Base-by-base conservation (phyloP, 2,113 vertebrate genomes). In the Podarcis raffonei region DNA sequence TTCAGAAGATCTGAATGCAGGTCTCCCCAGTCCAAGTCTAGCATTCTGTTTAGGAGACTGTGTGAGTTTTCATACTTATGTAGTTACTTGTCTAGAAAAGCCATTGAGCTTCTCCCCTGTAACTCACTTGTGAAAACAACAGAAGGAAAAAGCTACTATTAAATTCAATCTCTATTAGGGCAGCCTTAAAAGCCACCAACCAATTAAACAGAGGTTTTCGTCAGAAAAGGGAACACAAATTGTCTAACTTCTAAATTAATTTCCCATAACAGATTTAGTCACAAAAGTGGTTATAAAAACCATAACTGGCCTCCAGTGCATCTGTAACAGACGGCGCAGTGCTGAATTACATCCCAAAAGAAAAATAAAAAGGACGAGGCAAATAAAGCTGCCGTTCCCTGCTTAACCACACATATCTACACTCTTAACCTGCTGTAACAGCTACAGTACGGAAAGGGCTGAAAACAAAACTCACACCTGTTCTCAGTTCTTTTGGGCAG, bases 181-280 rank as follows among this genome's bases (percentile, higher is more conserved):
- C 85, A 85, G 48, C 86, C 91, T 92, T 88, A 65, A 94, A 74
- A 39, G 81, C 35, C 78, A 78, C 75, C 66, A 80, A 71, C 20
- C 69, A 89, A 86, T 83, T 81, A 90, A 48, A 89, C 32, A n/a
- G 2, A 83, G 80, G n/a, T 84, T 93, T 53, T 84, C 74, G 77
- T 27, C 25, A 89, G 72, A 87, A 92, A 93, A 5, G 87, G 65
- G 1, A 91, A 83, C 68, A 94, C 87, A 93, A 88, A 89, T 65
- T 79, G 69, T 83, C 89, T 87, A 83, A 90, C 88, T 92, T 87
- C 74, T 86, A 94, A 93, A 92, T 94, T 91, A 94, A 95, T 89
- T 91, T 94, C 87, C 95, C 89, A 86, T 72, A 90, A 91, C 91
- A 69, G 89, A 92, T 91, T 88, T 66, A 90, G 93, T 79, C 92